Conservation (phyloP, 1,140 invertebrate genomes). For the Oncopeltus fasciatus region DNA sequence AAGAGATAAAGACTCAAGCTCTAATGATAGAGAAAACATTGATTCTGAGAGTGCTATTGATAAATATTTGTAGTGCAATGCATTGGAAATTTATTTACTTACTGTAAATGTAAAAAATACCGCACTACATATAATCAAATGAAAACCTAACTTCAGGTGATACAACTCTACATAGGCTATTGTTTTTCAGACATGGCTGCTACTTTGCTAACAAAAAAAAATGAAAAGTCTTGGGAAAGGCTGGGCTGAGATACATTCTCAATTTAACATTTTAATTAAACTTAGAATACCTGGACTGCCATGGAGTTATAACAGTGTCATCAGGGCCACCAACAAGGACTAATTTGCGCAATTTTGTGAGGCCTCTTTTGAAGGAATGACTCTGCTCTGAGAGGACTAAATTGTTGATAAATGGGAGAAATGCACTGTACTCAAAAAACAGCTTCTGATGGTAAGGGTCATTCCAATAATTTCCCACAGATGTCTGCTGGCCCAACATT, state of each 20-base stretch:
- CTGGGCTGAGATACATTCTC: neutral
- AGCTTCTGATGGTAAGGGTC: conserved; percentile 69
- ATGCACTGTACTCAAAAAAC: conserved; percentile 61
- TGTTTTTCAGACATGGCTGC: neutral
- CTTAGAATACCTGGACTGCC: conserved; percentile 65
- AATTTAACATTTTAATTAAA: neutral
- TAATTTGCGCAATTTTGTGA: conserved; percentile 58
- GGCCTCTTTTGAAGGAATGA: conserved; percentile 53
- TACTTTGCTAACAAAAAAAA: neutral
- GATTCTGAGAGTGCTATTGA: too few species aligned
- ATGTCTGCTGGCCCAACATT: conserved; percentile 64
- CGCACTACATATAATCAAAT: neutral
- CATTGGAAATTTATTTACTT: neutral
- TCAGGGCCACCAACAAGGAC: conserved; percentile 80
- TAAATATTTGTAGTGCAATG: too few species aligned
- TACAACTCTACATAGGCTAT: neutral
- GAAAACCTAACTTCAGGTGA: neutral
- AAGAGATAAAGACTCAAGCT: too few species aligned
- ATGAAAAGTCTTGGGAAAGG: neutral
- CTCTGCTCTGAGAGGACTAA: conserved; percentile 45
- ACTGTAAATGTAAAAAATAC: neutral
- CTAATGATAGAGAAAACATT: too few species aligned
- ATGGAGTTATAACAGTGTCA: conserved; percentile 84
- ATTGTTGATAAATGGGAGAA: conserved; percentile 67
- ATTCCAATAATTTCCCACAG: conserved; percentile 86